phyloP scores from a whole-genome alignment of 2,888 invertebrate genomes.

The Drosophila mimetica region DNA sequence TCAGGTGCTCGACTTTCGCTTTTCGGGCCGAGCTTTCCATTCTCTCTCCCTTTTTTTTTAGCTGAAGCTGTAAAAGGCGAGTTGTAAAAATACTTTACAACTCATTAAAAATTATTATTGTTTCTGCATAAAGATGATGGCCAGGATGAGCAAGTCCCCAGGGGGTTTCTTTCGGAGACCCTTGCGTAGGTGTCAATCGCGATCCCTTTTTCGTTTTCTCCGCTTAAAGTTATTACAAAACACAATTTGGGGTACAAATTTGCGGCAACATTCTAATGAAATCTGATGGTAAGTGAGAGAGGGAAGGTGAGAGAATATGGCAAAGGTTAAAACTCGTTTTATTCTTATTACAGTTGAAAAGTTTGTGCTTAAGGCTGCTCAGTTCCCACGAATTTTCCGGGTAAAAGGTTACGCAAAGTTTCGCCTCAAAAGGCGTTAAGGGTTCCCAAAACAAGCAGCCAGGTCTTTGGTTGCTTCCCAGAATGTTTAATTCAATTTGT shows the following conservation, averaged over 20 bases:
- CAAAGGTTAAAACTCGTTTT: conserved; percentile 45
- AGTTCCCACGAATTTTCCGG: conserved; percentile 36
- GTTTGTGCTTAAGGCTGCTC: conserved; percentile 40
- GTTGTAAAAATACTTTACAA: conserved; percentile 57
- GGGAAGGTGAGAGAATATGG: conserved; percentile 6
- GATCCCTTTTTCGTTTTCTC: conserved; percentile 25
- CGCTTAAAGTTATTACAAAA: conserved; percentile 43
- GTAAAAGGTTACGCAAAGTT: conserved; percentile 53
- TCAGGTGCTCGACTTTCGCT: conserved; percentile 49
- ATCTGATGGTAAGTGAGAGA: conserved; percentile 5
- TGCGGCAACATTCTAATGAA: conserved; percentile 39
- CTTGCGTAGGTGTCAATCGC: conserved; percentile 53
- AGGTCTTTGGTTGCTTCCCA: conserved; percentile 19
- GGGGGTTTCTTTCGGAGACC: neutral
- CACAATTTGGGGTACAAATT: conserved; percentile 45
- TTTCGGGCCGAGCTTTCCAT: conserved; percentile 5
- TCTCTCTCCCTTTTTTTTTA: too few relatives aligned
- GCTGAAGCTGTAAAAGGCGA: conserved; percentile 32
- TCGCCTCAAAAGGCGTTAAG: conserved; percentile 27
- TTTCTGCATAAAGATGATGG: conserved; percentile 33
- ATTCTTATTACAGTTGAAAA: conserved; percentile 48
- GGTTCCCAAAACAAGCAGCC: conserved; percentile 9
- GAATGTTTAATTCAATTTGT: conserved; percentile 57
- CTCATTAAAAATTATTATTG: conserved; percentile 74
- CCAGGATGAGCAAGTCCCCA: neutral